Percentiles rank a stretch among this genome's conserved stretches.
Evolutionary conservation across 2,797 vertebrate genomes (phyloP).

Genomic region (Protonibea diacanthus): DNA sequence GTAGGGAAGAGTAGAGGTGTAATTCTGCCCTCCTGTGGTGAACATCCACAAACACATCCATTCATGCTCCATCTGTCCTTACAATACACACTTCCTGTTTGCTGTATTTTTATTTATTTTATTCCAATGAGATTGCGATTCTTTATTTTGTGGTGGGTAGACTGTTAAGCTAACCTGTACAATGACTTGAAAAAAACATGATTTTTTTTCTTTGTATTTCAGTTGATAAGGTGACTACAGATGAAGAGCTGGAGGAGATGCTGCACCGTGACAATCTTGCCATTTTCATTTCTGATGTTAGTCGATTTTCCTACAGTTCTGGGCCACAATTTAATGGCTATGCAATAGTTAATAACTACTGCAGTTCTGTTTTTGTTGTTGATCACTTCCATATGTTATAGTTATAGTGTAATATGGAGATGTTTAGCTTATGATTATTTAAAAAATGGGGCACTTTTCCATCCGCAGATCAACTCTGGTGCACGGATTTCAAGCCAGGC

Average conservation of each 20-base stretch:
- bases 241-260: conserved; percentile 92
- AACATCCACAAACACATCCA: not conserved
- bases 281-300: conserved; percentile 91
- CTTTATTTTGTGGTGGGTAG: not conserved
- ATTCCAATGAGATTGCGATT: not conserved
- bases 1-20: not conserved
- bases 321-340: fast-evolving
- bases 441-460: not conserved
- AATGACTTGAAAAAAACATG: not conserved
- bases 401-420: not conserved
- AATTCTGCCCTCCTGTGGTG: conserved; percentile 20
- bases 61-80: not conserved
- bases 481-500: conserved; percentile 86
- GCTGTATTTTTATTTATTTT: too few relatives aligned
- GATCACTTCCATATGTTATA: not conserved
- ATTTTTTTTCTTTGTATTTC: conserved; percentile 24
- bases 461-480: conserved; percentile 85
- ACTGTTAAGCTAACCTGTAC: not conserved
- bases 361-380: not conserved
- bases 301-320: conserved; percentile 52
- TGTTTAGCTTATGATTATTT: not conserved
- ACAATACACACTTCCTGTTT: not conserved
- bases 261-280: conserved; percentile 87
- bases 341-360: not conserved
- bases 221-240: conserved; percentile 90